phyloP scores from a whole-genome alignment of 1,140 invertebrate genomes.

The Pteromalus puparum region DNA sequence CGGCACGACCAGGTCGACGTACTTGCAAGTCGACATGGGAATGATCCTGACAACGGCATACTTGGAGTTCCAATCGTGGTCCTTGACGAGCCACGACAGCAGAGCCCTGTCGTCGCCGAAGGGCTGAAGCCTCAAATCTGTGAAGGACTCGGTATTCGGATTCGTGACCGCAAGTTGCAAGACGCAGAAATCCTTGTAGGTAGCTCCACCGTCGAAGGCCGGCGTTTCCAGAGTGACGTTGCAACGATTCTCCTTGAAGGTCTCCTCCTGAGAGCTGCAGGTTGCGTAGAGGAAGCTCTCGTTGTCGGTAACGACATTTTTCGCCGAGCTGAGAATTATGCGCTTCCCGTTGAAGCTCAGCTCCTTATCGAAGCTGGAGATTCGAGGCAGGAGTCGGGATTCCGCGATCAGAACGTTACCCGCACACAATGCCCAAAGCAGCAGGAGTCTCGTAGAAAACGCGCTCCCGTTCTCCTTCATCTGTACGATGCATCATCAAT shows the following conservation, averaged over 20 bases:
- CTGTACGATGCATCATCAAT: background rate
- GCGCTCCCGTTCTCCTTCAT: background rate
- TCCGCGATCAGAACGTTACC: background rate
- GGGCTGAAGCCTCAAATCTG: background rate
- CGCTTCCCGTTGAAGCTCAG: background rate
- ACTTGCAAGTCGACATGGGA: background rate
- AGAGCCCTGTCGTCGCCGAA: slow-evolving; percentile 15
- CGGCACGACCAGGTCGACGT: background rate
- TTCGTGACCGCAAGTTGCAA: background rate
- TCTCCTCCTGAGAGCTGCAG: slow-evolving; percentile 14
- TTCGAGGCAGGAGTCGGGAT: background rate
- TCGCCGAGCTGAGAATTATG: background rate
- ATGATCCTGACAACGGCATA: background rate
- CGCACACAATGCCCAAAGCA: background rate
- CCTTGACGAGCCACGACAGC: background rate
- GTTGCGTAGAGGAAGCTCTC: slow-evolving; percentile 25
- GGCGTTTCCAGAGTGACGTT: slow-evolving; percentile 33
- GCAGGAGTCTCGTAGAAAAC: background rate
- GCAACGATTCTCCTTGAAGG: slow-evolving; percentile 11
- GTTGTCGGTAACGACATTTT: background rate
- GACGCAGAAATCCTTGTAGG: background rate
- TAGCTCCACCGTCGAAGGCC: slow-evolving; percentile 5
- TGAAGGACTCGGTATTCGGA: background rate
- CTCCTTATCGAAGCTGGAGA: slow-evolving; percentile 20
- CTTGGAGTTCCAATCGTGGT: background rate